phyloP scores from a whole-genome alignment of 2,797 vertebrate genomes.

The Lutra lutra region DNA sequence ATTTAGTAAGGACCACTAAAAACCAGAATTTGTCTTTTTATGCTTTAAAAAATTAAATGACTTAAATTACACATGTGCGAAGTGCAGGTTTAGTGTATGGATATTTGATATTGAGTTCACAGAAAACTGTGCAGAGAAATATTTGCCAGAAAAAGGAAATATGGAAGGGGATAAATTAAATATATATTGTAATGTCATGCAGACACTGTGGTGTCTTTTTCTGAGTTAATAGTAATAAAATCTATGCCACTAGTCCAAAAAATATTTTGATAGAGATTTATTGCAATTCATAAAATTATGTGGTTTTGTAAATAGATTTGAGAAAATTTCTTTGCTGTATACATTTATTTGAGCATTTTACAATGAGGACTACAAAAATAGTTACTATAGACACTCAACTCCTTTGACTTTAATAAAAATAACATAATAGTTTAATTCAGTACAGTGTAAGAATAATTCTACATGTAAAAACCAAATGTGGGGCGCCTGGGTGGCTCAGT shows the following conservation, averaged over 20 bases:
- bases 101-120: neutral
- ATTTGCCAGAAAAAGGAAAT: conserved; percentile 30
- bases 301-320: neutral
- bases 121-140: neutral
- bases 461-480: neutral
- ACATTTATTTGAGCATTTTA: conserved; percentile 25
- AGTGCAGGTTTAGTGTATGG: neutral
- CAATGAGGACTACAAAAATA: neutral
- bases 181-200: neutral
- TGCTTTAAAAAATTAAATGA: neutral
- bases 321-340: neutral
- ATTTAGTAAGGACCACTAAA: neutral
- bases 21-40: neutral
- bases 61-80: neutral
- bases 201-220: conserved; percentile 44
- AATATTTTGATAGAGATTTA: conserved; percentile 48
- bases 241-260: neutral
- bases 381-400: neutral
- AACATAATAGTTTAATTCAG: neutral
- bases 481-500: too few species aligned
- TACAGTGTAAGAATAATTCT: neutral
- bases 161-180: conserved; percentile 21
- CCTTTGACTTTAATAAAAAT: conserved; percentile 18
- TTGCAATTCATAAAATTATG: conserved; percentile 44
- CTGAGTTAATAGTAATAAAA: conserved; percentile 57